These are phyloP conservation scores for Asarcornis scutulata DNA, from an alignment of 2,113 vertebrate genomes.

Conservation along the genomic window DNA sequence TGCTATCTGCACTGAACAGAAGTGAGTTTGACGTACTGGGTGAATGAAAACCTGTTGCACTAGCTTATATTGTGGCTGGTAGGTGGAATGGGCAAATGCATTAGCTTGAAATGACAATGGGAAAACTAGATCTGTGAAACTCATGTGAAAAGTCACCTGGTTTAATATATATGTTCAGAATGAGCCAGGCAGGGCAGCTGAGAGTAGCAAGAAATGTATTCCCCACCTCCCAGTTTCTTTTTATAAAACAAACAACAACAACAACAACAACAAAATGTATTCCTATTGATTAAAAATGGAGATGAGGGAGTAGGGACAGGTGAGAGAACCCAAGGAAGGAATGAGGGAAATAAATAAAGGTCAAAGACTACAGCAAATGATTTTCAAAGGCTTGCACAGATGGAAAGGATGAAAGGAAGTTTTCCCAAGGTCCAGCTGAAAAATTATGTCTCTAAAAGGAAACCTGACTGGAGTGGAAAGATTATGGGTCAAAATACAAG, in stretches of 20 bases:
- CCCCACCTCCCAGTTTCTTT: neutral
- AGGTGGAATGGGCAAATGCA: neutral
- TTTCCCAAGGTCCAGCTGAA: neutral
- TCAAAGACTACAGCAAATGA: neutral
- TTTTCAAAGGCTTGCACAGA: neutral
- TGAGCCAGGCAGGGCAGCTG: neutral
- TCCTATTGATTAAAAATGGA: neutral
- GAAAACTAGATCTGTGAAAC: neutral
- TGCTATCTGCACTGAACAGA: neutral
- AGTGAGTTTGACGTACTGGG: neutral
- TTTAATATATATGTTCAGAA: neutral
- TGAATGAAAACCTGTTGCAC: neutral
- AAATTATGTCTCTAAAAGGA: neutral
- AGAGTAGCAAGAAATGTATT: neutral
- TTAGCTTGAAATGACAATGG: neutral
- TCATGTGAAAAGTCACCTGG: neutral
- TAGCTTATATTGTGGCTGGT: neutral
- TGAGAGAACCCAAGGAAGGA: neutral
- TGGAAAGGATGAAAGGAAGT: neutral
- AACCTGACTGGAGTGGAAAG: neutral
- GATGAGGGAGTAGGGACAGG: neutral
- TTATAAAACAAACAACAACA: neutral
- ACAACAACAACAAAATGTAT: neutral
- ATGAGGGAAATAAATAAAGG: neutral
- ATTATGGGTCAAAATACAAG: slow-evolving; percentile 29